phyloP scores from a whole-genome alignment of 2,888 invertebrate species.

The Athetis lepigone region DNA sequence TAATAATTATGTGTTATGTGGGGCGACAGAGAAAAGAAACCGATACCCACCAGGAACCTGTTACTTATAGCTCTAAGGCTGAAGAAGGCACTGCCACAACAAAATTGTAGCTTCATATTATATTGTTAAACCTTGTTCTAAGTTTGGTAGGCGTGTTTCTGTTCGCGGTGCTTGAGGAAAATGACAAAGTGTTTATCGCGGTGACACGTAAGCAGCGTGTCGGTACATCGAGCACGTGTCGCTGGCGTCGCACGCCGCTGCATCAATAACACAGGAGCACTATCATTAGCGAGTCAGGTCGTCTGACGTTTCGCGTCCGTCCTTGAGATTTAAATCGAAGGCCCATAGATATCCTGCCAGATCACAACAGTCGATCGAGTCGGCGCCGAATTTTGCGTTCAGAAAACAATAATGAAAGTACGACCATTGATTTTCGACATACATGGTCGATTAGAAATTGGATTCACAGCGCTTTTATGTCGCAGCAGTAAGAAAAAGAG shows the following conservation, averaged over 20 bases:
- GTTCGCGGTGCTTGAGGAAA: neutral
- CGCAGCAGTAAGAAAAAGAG: neutral
- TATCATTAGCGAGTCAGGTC: neutral
- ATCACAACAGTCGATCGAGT: too few species aligned
- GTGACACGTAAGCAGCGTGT: neutral
- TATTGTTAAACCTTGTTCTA: neutral
- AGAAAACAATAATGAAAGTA: too few species aligned
- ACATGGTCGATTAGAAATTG: too few species aligned
- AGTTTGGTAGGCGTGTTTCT: neutral
- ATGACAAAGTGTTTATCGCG: neutral
- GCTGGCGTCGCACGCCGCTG: neutral
- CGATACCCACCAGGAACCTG: too few species aligned
- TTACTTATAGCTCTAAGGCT: too few species aligned
- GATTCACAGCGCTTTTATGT: neutral
- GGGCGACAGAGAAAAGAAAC: too few species aligned
- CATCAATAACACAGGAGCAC: neutral
- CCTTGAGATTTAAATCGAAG: neutral
- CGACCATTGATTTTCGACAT: too few species aligned
- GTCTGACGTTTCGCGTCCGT: neutral
- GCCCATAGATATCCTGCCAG: too few species aligned
- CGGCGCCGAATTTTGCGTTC: too few species aligned
- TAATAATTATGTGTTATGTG: too few species aligned
- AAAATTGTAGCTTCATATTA: too few species aligned
- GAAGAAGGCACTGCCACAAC: too few species aligned
- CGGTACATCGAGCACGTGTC: neutral